phyloP scores from a whole-genome alignment of 2,113 vertebrate genomes.

The Toxotes chatareus region DNA sequence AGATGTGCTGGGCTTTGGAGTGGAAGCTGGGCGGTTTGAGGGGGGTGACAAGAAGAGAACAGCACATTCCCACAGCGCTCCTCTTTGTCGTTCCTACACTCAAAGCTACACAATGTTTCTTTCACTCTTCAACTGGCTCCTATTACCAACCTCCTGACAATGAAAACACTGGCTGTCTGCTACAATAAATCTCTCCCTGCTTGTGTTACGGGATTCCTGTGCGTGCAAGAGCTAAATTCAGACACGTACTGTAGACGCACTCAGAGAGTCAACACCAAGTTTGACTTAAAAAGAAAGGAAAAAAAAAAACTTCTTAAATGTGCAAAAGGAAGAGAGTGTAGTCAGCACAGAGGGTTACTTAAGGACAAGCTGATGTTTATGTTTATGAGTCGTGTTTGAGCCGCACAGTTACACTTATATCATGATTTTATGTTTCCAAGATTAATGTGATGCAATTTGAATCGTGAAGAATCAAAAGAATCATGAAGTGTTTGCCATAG shows the following conservation, averaged over 20 bases:
- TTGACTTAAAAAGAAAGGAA: slow-evolving; percentile 25
- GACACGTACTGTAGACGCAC: slow-evolving; percentile 18
- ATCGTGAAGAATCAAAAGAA: no score
- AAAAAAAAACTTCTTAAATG: slow-evolving; percentile 16
- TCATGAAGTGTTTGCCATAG: neutral
- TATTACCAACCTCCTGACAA: slow-evolving; percentile 67
- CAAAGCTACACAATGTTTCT: slow-evolving; percentile 66
- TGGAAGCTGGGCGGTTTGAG: slow-evolving; percentile 31
- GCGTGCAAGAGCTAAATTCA: slow-evolving; percentile 41
- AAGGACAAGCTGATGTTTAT: neutral
- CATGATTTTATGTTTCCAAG: neutral
- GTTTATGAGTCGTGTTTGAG: neutral
- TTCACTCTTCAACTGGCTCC: slow-evolving; percentile 70
- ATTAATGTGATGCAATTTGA: slow-evolving; percentile 12
- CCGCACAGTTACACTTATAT: neutral
- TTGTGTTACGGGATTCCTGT: slow-evolving; percentile 34
- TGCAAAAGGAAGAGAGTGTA: neutral
- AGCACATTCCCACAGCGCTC: slow-evolving; percentile 49
- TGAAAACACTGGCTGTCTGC: slow-evolving; percentile 69
- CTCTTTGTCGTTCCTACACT: slow-evolving; percentile 50
- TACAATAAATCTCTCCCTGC: slow-evolving; percentile 64
- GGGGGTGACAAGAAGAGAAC: slow-evolving; percentile 57
- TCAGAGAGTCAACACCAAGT: slow-evolving; percentile 19
- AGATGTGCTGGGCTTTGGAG: slow-evolving; percentile 47
- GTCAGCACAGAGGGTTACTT: neutral